Evolutionary conservation across 2,888 invertebrate genomes (phyloP).

Genomic region (Bhutanitis thaidina): DNA sequence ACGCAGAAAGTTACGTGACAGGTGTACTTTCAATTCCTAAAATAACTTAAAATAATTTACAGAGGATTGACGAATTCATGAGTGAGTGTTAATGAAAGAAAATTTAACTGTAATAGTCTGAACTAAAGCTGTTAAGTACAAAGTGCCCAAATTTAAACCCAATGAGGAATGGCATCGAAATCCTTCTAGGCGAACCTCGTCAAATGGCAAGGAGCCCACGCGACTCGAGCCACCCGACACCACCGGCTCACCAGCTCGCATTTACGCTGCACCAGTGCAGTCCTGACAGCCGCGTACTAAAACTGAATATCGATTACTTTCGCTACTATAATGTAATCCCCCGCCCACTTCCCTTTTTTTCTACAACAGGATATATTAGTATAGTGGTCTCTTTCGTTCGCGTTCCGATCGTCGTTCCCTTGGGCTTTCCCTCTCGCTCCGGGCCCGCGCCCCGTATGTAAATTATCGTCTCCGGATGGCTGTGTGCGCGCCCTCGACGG

Average conservation of each 20-base stretch:
- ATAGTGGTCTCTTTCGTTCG: conserved; percentile 70
- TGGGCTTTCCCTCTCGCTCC: conserved; percentile 47
- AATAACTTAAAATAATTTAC: no score
- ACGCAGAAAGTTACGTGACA: no score
- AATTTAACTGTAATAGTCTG: background rate
- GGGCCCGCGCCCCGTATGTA: conserved; percentile 68
- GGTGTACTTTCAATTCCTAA: no score
- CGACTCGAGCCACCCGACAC: conserved; percentile 29
- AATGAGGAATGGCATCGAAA: background rate
- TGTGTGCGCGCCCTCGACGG: conserved; percentile 60
- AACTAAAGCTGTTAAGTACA: background rate
- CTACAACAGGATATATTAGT: conserved; percentile 68
- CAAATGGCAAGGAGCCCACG: no score
- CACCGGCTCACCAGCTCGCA: conserved; percentile 53
- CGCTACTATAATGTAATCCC: conserved; percentile 81
- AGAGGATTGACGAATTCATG: no score
- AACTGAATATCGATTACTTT: conserved; percentile 81
- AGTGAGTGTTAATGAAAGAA: no score
- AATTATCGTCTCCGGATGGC: conserved; percentile 70
- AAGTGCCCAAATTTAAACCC: no score
- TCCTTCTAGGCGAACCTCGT: background rate
- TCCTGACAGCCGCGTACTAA: conserved; percentile 77
- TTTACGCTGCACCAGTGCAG: conserved; percentile 74
- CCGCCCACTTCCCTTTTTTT: conserved; percentile 79
- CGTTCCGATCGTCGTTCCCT: conserved; percentile 48